Conservation (phyloP, 1,140 invertebrate genomes). For the Listronotus bonariensis region DNA sequence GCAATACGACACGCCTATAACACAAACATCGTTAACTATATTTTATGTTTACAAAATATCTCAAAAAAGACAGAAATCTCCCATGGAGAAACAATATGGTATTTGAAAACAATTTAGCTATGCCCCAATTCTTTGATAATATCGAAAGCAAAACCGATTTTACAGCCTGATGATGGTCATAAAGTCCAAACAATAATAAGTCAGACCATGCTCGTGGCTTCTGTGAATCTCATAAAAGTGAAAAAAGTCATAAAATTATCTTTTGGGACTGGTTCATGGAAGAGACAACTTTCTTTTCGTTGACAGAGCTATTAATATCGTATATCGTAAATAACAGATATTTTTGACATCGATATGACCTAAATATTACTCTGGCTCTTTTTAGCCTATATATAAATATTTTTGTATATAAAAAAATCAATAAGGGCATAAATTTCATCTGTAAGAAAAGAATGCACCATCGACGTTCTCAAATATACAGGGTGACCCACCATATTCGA, state of each 20-base stretch:
- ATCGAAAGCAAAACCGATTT: slow-evolving; percentile 5
- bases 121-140: slow-evolving; percentile 10
- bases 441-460: no score
- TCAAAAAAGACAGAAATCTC: not conserved
- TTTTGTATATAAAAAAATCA: no score
- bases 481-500: no score
- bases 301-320: slow-evolving; percentile 2
- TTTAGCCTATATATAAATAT: no score
- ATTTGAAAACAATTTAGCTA: slow-evolving; percentile 17
- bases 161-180: slow-evolving; percentile 8
- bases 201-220: slow-evolving; percentile 20
- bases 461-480: no score
- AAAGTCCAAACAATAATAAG: slow-evolving; percentile 11
- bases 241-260: slow-evolving; percentile 15
- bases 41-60: not conserved
- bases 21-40: no score
- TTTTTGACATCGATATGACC: no score
- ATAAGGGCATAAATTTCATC: no score
- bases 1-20: slow-evolving; percentile 2
- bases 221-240: slow-evolving; percentile 19
- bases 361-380: no score
- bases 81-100: not conserved
- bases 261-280: slow-evolving; percentile 1
- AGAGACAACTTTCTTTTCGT: not conserved
- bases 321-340: not conserved